Conservation (phyloP, 1,140 invertebrate species). For the Drosophila sturtevanti region DNA sequence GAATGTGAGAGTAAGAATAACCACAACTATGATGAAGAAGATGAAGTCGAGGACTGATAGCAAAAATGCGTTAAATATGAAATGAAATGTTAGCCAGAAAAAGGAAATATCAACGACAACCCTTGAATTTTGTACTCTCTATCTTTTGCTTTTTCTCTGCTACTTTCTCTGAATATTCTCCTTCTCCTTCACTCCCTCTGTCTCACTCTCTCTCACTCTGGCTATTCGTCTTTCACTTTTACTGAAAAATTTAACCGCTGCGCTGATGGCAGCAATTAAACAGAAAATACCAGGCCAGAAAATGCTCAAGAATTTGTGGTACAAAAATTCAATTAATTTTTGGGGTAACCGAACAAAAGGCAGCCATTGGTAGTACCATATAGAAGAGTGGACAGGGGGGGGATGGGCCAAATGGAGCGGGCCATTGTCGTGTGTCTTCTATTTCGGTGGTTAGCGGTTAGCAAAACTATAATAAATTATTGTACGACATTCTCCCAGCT, state of each 20-base stretch:
- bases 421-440: conserved; percentile 54
- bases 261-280: conserved; percentile 77
- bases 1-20: conserved; percentile 5
- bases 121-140: conserved; percentile 1
- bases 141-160: background rate
- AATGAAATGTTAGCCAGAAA: conserved; percentile 32
- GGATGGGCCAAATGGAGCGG: background rate
- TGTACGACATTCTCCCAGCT: conserved; percentile 58
- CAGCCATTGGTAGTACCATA: background rate
- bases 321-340: conserved; percentile 81
- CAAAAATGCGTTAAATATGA: conserved; percentile 69
- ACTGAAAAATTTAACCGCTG: conserved; percentile 68
- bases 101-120: conserved; percentile 1
- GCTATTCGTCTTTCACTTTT: conserved; percentile 5
- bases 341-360: conserved; percentile 37
- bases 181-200: background rate
- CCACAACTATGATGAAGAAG: conserved; percentile 61
- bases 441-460: conserved; percentile 61
- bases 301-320: conserved; percentile 78
- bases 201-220: background rate
- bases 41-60: conserved; percentile 43
- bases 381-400: background rate
- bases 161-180: conserved; percentile 6
- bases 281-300: conserved; percentile 66
- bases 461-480: conserved; percentile 80